Evolutionary conservation across 1,140 invertebrate genomes (phyloP).

Genomic region (Drosophila kikkawai): DNA sequence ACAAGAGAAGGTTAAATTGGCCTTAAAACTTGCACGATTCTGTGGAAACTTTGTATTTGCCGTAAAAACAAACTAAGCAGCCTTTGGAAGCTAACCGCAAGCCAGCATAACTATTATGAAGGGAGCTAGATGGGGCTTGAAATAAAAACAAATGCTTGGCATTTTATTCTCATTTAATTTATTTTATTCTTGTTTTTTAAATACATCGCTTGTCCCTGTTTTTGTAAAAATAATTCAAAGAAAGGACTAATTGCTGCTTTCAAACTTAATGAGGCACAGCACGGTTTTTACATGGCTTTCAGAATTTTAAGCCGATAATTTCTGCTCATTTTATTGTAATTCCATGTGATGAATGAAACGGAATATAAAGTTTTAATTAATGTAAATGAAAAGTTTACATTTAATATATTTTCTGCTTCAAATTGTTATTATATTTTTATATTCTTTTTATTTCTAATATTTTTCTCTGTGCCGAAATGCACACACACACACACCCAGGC

Average conservation of each 20-base stretch:
- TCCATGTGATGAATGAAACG: neutral
- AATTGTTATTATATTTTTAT: neutral
- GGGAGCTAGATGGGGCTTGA: neutral
- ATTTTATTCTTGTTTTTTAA: neutral
- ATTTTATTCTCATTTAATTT: neutral
- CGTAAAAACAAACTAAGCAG: neutral
- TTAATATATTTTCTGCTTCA: too few species aligned
- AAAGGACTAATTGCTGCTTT: neutral
- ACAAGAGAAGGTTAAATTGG: neutral
- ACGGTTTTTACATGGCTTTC: neutral
- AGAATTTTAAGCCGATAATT: neutral
- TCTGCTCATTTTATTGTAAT: neutral
- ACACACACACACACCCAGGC: slow-evolving; percentile 9
- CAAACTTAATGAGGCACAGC: neutral
- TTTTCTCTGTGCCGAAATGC: slow-evolving; percentile 7
- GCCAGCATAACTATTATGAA: neutral
- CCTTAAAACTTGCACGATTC: neutral
- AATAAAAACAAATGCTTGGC: neutral
- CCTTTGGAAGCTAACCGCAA: neutral
- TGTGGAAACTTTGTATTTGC: neutral
- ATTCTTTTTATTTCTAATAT: too few species aligned
- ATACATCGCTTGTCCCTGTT: neutral
- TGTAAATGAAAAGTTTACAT: neutral
- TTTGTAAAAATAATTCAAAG: neutral
- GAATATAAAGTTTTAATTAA: neutral